phyloP scores from a whole-genome alignment of 2,113 vertebrate genomes.

The Rhinopomastus cyanomelas region DNA sequence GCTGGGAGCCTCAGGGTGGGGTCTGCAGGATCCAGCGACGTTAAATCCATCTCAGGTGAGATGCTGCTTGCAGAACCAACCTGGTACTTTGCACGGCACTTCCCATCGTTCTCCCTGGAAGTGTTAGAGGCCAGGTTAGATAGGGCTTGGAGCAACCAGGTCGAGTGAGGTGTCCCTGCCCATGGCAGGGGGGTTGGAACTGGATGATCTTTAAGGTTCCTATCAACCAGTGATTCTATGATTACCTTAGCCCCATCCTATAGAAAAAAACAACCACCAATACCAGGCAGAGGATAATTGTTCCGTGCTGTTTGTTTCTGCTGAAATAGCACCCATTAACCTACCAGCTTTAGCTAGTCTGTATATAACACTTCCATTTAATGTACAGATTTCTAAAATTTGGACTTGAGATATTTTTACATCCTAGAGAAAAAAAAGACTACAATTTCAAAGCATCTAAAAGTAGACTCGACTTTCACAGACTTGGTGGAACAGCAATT shows the following conservation, averaged over 20 bases:
- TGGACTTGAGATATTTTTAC: constrained; percentile 21
- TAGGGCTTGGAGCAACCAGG: background rate
- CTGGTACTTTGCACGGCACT: background rate
- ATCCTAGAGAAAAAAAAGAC: background rate
- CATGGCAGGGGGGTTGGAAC: background rate
- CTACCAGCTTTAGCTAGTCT: background rate
- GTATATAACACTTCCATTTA: background rate
- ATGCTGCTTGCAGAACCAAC: background rate
- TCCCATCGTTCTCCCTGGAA: background rate
- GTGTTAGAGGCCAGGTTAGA: background rate
- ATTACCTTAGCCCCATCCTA: background rate
- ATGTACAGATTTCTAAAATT: background rate
- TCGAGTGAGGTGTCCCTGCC: background rate
- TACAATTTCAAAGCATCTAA: constrained; percentile 15
- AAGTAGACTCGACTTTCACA: constrained; percentile 25
- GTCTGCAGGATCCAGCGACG: accelerated
- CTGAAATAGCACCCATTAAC: accelerated
- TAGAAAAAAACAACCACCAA: accelerated
- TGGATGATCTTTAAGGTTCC: background rate
- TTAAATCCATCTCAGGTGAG: background rate
- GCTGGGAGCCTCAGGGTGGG: background rate
- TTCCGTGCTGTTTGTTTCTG: background rate
- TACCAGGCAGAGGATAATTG: background rate
- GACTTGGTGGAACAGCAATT: constrained; percentile 8
- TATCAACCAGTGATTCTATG: background rate